Conservation (phyloP, 2,113 vertebrate species). For the Clinocottus analis region DNA sequence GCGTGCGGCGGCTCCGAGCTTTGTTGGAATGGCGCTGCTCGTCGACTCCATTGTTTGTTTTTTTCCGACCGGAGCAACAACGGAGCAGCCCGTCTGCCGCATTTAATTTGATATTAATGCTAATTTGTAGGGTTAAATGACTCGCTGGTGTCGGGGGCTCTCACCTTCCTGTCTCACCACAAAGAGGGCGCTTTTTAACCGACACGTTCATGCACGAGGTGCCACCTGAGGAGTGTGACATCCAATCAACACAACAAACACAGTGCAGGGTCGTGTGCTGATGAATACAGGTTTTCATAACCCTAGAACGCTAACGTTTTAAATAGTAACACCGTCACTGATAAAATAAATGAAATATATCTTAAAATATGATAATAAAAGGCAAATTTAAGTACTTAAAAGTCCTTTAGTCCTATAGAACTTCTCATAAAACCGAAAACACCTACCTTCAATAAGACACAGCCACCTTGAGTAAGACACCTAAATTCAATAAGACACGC, state of each 20-base stretch:
- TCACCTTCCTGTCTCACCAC: slow-evolving; percentile 12
- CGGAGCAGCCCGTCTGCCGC: neutral
- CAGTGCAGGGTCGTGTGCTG: neutral
- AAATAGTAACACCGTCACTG: too few relatives aligned
- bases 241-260: slow-evolving; percentile 4
- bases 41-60: slow-evolving; percentile 30
- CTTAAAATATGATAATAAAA: too few relatives aligned
- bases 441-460: too few relatives aligned
- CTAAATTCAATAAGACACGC: too few relatives aligned
- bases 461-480: too few relatives aligned
- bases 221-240: neutral
- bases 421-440: too few relatives aligned
- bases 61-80: neutral
- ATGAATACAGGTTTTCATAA: neutral
- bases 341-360: too few relatives aligned
- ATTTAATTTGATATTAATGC: slow-evolving; percentile 29
- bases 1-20: slow-evolving; percentile 1
- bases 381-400: too few relatives aligned
- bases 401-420: too few relatives aligned
- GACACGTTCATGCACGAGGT: neutral
- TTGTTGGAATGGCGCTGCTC: slow-evolving; percentile 44
- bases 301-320: too few relatives aligned
- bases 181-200: slow-evolving; percentile 1
- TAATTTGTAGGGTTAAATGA: slow-evolving; percentile 41
- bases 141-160: slow-evolving; percentile 9